Evolutionary conservation across 2,113 vertebrate species (phyloP).

Genomic region (Brachyistius frenatus): DNA sequence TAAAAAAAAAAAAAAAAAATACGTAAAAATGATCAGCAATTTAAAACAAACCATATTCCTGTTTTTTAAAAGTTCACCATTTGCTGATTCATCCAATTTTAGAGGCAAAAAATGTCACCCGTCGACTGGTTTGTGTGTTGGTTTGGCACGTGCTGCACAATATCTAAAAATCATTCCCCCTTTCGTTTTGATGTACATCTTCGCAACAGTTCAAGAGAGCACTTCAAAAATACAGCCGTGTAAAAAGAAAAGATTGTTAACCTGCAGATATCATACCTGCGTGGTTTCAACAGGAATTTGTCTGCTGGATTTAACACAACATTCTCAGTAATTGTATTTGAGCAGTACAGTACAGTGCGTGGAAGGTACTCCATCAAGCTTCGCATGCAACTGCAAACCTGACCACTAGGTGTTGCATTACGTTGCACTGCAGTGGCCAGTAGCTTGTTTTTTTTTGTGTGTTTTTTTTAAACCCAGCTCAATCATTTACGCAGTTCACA

Average conservation of each 20-base stretch:
- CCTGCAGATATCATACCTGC: not conserved
- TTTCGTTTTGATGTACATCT: slow-evolving; percentile 16
- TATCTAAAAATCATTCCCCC: not conserved
- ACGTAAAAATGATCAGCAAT: slow-evolving; percentile 8
- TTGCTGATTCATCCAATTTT: not conserved
- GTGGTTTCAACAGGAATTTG: not conserved
- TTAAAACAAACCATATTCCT: not conserved
- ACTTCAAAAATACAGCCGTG: slow-evolving; percentile 18
- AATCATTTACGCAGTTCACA: slow-evolving; percentile 1
- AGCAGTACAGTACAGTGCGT: not conserved
- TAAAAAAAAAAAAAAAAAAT: not conserved
- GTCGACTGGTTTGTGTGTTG: slow-evolving; percentile 3
- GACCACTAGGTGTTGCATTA: slow-evolving; percentile 48
- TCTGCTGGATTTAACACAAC: not conserved
- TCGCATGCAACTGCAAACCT: slow-evolving; percentile 29
- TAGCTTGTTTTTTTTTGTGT: no score
- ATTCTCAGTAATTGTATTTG: slow-evolving; percentile 10
- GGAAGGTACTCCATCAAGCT: slow-evolving; percentile 12
- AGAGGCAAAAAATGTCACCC: not conserved
- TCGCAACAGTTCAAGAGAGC: not conserved
- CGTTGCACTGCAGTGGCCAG: slow-evolving; percentile 10
- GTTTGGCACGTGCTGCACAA: slow-evolving; percentile 63
- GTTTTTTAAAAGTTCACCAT: not conserved
- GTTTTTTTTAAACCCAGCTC: not conserved
- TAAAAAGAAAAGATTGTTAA: not conserved